phyloP scores from a whole-genome alignment of 2,888 invertebrate genomes.

The Caenorhabditis macrosperma region DNA sequence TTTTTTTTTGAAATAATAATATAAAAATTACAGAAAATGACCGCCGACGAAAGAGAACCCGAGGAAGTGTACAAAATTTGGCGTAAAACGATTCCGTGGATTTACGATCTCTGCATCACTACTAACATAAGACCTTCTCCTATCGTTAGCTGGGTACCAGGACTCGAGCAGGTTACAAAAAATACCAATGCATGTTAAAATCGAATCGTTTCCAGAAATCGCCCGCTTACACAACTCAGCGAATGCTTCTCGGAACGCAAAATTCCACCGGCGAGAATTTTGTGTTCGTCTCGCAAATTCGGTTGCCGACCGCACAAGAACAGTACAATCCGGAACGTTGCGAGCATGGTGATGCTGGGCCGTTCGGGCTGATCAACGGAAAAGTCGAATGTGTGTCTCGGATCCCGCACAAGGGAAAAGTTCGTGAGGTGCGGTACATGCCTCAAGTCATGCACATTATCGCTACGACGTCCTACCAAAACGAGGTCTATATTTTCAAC shows the following conservation, averaged over 20 bases:
- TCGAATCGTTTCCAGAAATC: too few species aligned
- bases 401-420: neutral
- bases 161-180: too few species aligned
- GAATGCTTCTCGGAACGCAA: slow-evolving; percentile 96
- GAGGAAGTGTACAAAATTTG: neutral
- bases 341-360: neutral
- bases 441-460: neutral
- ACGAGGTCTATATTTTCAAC: neutral
- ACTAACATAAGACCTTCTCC: too few species aligned
- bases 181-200: too few species aligned
- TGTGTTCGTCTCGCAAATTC: neutral
- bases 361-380: neutral
- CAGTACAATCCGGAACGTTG: neutral
- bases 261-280: slow-evolving; percentile 99
- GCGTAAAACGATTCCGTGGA: neutral
- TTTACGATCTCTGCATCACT: neutral
- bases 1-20: neutral
- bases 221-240: slow-evolving; percentile 98
- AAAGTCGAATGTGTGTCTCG: neutral
- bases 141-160: too few species aligned
- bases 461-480: neutral
- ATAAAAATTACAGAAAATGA: neutral
- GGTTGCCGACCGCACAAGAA: neutral
- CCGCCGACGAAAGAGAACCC: neutral
- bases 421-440: neutral